These are phyloP conservation scores for Ganaspis sp. DNA, from an alignment of 1,140 invertebrate species.

Conservation along the genomic window DNA sequence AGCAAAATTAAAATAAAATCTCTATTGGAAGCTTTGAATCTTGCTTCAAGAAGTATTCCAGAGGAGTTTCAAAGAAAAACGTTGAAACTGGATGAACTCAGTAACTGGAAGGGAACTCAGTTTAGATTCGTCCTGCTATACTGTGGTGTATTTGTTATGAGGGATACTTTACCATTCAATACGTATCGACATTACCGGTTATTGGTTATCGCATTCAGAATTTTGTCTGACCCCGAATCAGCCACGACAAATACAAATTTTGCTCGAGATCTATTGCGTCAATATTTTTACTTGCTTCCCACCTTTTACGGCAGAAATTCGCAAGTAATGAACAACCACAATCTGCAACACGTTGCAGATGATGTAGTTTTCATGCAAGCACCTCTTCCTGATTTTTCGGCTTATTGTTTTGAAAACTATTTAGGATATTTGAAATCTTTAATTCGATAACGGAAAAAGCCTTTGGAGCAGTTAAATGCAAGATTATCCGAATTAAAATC, in stretches of 20 bases:
- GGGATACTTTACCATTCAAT: slow-evolving; percentile 40
- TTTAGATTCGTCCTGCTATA: slow-evolving; percentile 5
- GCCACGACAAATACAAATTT: slow-evolving; percentile 31
- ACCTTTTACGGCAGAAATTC: slow-evolving; percentile 38
- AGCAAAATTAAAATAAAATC: too few relatives aligned
- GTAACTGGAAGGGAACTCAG: neutral
- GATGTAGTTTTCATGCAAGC: slow-evolving; percentile 37
- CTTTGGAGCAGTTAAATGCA: slow-evolving; percentile 15
- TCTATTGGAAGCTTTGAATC: too few relatives aligned
- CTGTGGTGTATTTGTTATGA: slow-evolving; percentile 42
- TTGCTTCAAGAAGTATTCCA: neutral
- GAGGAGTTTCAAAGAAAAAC: neutral
- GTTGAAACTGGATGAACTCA: neutral
- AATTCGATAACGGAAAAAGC: slow-evolving; percentile 30
- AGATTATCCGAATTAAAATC: slow-evolving; percentile 25
- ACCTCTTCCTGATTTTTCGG: slow-evolving; percentile 31
- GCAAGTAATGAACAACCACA: slow-evolving; percentile 45
- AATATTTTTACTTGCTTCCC: slow-evolving; percentile 45
- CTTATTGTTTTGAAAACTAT: slow-evolving; percentile 34
- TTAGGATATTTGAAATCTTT: slow-evolving; percentile 29
- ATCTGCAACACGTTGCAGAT: slow-evolving; percentile 41
- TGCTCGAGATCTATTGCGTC: slow-evolving; percentile 39
- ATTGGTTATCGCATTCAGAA: slow-evolving; percentile 45
- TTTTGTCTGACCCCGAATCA: slow-evolving; percentile 32
- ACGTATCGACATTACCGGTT: slow-evolving; percentile 35